Base-by-base conservation (phyloP, 1,140 invertebrate genomes). In the Nomia melanderi region DNA sequence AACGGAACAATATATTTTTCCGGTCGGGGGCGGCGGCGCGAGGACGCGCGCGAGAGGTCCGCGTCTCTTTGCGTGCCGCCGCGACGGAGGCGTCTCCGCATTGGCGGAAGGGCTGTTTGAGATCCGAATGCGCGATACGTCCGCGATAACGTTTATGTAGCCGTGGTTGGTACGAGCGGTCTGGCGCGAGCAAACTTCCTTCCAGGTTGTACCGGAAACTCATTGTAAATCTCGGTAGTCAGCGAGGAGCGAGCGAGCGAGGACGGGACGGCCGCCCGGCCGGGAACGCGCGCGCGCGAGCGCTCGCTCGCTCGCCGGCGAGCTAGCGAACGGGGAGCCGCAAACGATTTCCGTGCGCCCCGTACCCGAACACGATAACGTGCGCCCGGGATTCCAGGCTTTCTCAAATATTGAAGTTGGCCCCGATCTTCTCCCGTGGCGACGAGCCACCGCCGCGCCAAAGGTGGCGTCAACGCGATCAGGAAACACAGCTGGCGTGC, bases 171-270 rank as follows among this genome's bases (percentile, higher is more conserved):
- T 69, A 69, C 72, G 81, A 85, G 81, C 81, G 83, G 81, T 79
- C 82, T 87, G 84, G 82, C 83, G 87, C 86, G 83, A 87, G 86
- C 86, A 91, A 91, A 91, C 89, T 91, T 92, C 90, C 90, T 90
- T 91, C 86, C 85, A 88, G 87, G 87, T 88, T 86, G 82, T 81
- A 87, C 86, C 89, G 91, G 90, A 92, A 91, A 89, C 86, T 89
- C 89, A 91, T 88, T 92, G 89, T 92, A 92, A 92, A 92, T 92
- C 89, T 92, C 84, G 77, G 79, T 76, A 88, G 90, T 90, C 87
- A 89, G 88, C 89, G 73, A 83, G 80, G 83, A 86, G 86, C 17
- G 81, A 85, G 54, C 82, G 83, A 63, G 76, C 82, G 81, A 62
- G 77, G 59, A 82, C 80, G 70, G 72, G 39, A 56, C 70, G 73